phyloP scores from a whole-genome alignment of 2,888 invertebrate genomes.

The Blomia tropicalis region DNA sequence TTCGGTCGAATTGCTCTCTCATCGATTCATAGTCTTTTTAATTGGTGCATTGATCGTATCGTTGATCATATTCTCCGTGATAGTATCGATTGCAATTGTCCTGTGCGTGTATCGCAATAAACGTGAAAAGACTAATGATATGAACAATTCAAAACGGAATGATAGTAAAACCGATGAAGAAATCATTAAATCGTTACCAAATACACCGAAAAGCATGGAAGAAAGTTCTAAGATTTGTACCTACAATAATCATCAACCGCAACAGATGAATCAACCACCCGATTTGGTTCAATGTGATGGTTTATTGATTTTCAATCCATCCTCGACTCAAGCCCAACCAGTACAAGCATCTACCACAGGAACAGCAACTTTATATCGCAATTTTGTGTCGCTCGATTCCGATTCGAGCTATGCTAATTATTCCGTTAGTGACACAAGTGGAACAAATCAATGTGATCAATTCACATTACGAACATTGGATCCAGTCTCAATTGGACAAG shows the following conservation, averaged over 20 bases:
- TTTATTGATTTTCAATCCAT: conserved; percentile 1
- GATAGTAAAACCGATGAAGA: background rate
- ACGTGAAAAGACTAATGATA: background rate
- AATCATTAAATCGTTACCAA: background rate
- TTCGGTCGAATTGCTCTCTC: background rate
- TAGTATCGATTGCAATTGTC: conserved; percentile 17
- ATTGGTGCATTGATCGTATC: background rate
- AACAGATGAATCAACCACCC: background rate
- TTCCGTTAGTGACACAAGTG: conserved; percentile 2
- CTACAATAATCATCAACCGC: background rate
- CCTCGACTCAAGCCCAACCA: background rate
- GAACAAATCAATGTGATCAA: background rate
- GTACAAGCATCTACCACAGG: background rate
- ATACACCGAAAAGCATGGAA: background rate
- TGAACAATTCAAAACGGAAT: too few relatives aligned
- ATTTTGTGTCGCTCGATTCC: conserved; percentile 3
- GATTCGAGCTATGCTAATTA: background rate
- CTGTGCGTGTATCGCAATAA: conserved; percentile 9
- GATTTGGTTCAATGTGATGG: conserved; percentile 19
- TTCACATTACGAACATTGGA: background rate
- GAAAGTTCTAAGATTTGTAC: conserved; percentile 4
- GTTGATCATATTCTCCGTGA: conserved; percentile 4
- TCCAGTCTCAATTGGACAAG: background rate
- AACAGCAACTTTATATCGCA: background rate
- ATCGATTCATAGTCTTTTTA: conserved; percentile 12